Percentiles rank a stretch among this genome's conserved stretches.
These are phyloP conservation scores for Onychorhynchus coronatus DNA, from an alignment of 2,113 vertebrate species.

Conservation along the genomic window DNA sequence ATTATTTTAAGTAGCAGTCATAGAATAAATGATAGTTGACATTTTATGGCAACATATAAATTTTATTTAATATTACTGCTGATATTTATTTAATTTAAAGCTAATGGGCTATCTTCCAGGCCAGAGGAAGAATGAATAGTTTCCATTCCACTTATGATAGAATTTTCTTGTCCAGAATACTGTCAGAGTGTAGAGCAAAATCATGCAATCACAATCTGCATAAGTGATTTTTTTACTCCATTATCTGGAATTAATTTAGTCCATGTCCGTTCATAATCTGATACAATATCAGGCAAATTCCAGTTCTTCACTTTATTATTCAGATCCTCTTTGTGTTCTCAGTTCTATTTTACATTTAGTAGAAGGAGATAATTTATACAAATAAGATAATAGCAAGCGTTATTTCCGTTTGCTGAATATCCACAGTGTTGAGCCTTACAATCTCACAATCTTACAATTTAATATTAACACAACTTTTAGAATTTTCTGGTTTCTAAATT, in stretches of 20 bases:
- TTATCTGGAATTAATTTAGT: neutral
- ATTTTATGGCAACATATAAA: conserved; percentile 68
- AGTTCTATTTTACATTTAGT: neutral
- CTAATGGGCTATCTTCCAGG: conserved; percentile 44
- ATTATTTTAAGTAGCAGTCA: conserved; percentile 69
- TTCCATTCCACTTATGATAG: neutral
- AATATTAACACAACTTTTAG: neutral
- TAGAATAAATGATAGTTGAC: conserved; percentile 72
- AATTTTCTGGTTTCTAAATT: neutral
- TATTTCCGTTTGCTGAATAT: neutral
- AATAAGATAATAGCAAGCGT: neutral
- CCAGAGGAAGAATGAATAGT: conserved; percentile 44
- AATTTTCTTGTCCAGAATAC: neutral
- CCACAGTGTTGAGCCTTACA: neutral
- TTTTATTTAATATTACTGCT: conserved; percentile 72
- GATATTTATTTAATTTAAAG: conserved; percentile 74
- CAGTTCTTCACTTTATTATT: neutral
- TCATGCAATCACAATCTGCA: neutral
- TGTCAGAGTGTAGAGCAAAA: neutral
- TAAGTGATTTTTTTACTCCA: neutral
- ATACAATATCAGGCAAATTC: neutral
- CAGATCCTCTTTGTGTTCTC: neutral
- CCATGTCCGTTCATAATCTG: neutral
- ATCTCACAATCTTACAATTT: neutral
- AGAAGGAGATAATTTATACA: neutral